Percentiles rank a stretch among this genome's conserved stretches.
Conservation (phyloP, 2,113 vertebrate genomes). For the Anhinga anhinga region DNA sequence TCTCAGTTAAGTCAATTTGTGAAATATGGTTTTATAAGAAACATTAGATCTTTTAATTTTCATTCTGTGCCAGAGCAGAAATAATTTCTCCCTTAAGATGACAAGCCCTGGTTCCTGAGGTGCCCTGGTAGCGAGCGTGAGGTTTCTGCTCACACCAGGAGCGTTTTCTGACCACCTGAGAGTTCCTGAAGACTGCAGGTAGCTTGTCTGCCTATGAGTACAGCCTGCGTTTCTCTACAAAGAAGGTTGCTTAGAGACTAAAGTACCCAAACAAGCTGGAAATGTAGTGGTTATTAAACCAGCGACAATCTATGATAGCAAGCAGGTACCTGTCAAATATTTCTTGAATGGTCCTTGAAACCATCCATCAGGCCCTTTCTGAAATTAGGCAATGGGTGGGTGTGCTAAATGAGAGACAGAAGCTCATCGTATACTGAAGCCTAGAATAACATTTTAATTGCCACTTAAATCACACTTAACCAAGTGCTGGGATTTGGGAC, state of each 20-base stretch:
- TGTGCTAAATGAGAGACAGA: not conserved
- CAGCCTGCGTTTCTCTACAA: not conserved
- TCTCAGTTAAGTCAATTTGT: not conserved
- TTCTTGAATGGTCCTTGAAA: not conserved
- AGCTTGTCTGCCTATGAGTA: not conserved
- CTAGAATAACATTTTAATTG: conserved; percentile 40
- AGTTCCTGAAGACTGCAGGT: not conserved
- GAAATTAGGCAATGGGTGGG: not conserved
- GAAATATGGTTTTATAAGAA: not conserved
- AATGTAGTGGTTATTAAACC: not conserved
- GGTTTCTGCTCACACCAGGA: not conserved
- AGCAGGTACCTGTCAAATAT: not conserved
- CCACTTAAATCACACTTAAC: conserved; percentile 52
- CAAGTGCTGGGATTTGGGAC: conserved; percentile 36
- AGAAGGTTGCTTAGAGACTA: not conserved
- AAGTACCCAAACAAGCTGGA: not conserved
- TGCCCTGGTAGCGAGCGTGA: accelerated
- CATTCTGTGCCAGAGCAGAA: not conserved
- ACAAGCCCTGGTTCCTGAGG: accelerated
- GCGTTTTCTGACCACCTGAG: not conserved
- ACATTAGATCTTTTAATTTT: not conserved
- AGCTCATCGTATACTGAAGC: not conserved
- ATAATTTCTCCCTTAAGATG: not conserved
- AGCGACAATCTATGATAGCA: not conserved
- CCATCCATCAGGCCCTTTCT: conserved; percentile 1